Evolutionary conservation across 1,140 invertebrate species (phyloP).

Genomic region (Solenopsis invicta): DNA sequence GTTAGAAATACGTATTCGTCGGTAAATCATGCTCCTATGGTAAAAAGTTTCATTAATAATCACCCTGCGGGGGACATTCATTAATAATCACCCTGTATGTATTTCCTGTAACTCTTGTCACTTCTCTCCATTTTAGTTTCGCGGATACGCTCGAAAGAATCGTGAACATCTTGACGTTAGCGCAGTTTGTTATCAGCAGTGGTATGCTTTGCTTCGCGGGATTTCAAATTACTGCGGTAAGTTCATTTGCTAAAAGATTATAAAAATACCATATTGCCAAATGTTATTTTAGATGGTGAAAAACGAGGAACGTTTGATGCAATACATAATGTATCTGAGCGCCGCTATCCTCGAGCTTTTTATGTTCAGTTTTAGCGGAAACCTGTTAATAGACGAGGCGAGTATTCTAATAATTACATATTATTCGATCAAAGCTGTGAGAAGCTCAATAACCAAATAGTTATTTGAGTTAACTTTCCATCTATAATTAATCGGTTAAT

Average conservation of each 20-base stretch:
- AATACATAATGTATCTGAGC: constrained; percentile 73
- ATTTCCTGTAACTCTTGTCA: background rate
- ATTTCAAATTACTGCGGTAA: constrained; percentile 80
- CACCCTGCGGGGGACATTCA: too few species aligned
- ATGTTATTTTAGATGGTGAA: constrained; percentile 76
- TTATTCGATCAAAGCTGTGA: background rate
- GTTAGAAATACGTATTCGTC: too few species aligned
- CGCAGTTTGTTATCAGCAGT: constrained; percentile 77
- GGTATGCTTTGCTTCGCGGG: constrained; percentile 78
- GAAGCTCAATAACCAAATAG: background rate
- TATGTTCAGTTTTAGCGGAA: constrained; percentile 80
- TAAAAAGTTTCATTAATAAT: too few species aligned
- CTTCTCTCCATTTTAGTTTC: constrained; percentile 74
- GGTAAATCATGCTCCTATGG: too few species aligned
- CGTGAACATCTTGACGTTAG: constrained; percentile 79
- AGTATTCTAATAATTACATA: background rate
- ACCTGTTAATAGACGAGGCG: constrained; percentile 78
- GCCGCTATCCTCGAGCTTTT: constrained; percentile 80
- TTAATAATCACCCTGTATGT: too few species aligned
- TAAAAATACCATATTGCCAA: constrained; percentile 30
- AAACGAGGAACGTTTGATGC: constrained; percentile 67
- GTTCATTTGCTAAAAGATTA: constrained; percentile 41
- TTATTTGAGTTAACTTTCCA: background rate
- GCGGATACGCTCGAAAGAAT: constrained; percentile 79
- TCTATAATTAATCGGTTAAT: background rate